Percentiles rank a stretch among this genome's conserved stretches.
Evolutionary conservation across 2,888 invertebrate species (phyloP).

Genomic region (Tolmerus cingulatus): DNA sequence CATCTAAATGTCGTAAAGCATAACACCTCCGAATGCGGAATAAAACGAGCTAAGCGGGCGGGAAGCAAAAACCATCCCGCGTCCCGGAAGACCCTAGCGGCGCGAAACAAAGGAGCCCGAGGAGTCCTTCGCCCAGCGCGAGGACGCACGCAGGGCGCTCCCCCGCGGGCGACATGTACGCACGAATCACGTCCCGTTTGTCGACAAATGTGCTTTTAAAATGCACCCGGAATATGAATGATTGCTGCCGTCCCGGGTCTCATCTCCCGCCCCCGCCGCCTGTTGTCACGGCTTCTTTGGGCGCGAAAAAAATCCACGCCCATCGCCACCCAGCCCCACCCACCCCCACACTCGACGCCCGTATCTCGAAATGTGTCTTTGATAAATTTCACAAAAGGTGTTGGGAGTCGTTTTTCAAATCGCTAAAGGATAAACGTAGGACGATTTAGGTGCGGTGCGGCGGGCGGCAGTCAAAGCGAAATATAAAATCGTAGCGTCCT

Average conservation of each 20-base stretch:
- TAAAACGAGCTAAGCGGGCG: slow-evolving; percentile 3
- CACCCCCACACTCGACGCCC: neutral
- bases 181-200: slow-evolving; percentile 48
- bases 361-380: slow-evolving; percentile 19
- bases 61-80: slow-evolving; percentile 5
- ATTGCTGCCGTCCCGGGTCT: slow-evolving; percentile 10
- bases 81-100: neutral
- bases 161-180: slow-evolving; percentile 46
- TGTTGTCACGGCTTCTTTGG: neutral
- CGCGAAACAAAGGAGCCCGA: neutral
- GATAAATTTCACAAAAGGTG: slow-evolving; percentile 40
- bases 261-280: neutral
- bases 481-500: slow-evolving; percentile 21
- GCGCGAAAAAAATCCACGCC: neutral
- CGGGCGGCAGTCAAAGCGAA: neutral
- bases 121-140: neutral
- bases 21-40: slow-evolving; percentile 41
- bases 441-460: slow-evolving; percentile 28
- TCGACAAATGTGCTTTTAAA: slow-evolving; percentile 48
- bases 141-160: neutral
- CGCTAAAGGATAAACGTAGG: slow-evolving; percentile 30
- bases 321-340: neutral
- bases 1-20: slow-evolving; percentile 48
- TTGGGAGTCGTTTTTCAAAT: slow-evolving; percentile 40
- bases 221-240: slow-evolving; percentile 49